phyloP scores from a whole-genome alignment of 2,888 invertebrate species.

The Zaprionus lineosus region DNA sequence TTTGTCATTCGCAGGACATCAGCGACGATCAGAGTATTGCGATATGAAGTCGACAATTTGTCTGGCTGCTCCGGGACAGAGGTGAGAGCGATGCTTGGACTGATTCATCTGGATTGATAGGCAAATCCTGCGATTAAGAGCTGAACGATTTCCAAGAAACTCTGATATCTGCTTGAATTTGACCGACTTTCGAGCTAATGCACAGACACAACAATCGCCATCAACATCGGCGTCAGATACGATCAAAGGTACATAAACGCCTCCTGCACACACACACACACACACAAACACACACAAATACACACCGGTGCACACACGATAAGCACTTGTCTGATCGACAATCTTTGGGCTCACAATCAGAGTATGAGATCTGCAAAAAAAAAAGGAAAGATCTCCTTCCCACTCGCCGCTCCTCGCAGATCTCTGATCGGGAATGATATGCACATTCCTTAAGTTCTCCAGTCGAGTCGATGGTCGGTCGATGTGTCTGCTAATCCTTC shows the following conservation, averaged over 20 bases:
- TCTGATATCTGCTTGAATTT: conserved; percentile 46
- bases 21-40: conserved; percentile 28
- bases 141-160: conserved; percentile 58
- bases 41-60: conserved; percentile 41
- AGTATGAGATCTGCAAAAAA: conserved; percentile 37
- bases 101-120: conserved; percentile 62
- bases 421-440: conserved; percentile 64
- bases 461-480: conserved; percentile 1
- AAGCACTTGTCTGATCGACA: conserved; percentile 72
- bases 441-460: conserved; percentile 57
- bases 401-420: too few species aligned
- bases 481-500: conserved; percentile 60
- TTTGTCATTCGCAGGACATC: background rate
- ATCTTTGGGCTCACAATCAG: conserved; percentile 47
- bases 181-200: conserved; percentile 44
- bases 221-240: conserved; percentile 35
- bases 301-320: conserved; percentile 50
- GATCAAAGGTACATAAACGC: conserved; percentile 36
- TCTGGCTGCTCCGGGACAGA: conserved; percentile 29
- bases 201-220: conserved; percentile 23
- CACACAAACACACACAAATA: too few species aligned
- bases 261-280: conserved; percentile 14
- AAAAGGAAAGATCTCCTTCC: conserved; percentile 20
- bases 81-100: background rate
- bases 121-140: conserved; percentile 49